phyloP scores from a whole-genome alignment of 1,140 invertebrate species.

The Delia radicum region DNA sequence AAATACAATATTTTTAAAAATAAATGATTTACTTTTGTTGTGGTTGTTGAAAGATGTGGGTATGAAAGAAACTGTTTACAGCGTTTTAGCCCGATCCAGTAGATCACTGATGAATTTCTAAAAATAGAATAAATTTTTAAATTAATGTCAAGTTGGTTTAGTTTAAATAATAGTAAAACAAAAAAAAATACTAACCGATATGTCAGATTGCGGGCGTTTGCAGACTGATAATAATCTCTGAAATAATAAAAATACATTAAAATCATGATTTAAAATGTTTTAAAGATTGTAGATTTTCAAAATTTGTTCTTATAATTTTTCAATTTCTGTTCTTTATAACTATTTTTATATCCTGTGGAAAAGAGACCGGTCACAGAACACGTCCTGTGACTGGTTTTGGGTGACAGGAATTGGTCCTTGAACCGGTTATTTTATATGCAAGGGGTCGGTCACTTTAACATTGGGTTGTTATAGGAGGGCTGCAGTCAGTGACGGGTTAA shows the following conservation, averaged over 20 bases:
- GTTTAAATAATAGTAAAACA: background rate
- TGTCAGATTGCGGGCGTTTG: constrained; percentile 80
- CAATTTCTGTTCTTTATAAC: too few species aligned
- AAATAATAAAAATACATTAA: constrained; percentile 46
- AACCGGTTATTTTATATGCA: too few species aligned
- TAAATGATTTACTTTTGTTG: background rate
- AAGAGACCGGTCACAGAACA: too few species aligned
- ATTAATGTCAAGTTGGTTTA: background rate
- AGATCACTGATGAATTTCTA: constrained; percentile 90
- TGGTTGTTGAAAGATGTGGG: background rate
- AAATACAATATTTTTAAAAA: background rate
- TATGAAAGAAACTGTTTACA: constrained; percentile 55
- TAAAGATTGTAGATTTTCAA: too few species aligned
- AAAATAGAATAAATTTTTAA: constrained; percentile 54
- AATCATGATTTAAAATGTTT: too few species aligned
- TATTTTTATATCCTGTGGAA: too few species aligned
- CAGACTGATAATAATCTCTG: constrained; percentile 76
- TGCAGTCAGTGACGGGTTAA: too few species aligned
- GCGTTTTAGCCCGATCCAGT: constrained; percentile 84
- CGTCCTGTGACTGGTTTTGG: too few species aligned
- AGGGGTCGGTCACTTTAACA: too few species aligned
- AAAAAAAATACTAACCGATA: constrained; percentile 67
- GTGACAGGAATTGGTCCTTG: too few species aligned
- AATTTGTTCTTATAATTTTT: too few species aligned
- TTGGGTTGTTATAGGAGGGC: too few species aligned